phyloP scores from a whole-genome alignment of 2,113 vertebrate species.

The Lepus americanus region DNA sequence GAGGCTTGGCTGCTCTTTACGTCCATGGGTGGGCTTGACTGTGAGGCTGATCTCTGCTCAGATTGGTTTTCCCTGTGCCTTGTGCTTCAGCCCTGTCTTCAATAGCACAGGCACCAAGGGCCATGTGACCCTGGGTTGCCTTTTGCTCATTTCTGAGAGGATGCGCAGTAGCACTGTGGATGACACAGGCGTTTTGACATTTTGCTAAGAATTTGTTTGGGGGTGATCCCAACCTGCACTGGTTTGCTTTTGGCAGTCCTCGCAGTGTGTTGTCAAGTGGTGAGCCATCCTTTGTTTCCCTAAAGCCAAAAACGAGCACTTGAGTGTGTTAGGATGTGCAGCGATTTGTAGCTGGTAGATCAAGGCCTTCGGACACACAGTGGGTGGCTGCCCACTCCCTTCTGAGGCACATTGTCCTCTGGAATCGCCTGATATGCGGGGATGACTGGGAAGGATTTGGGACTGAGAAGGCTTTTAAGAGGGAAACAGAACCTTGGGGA shows the following conservation, averaged over 20 bases:
- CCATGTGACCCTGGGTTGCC: background rate
- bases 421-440: conserved; percentile 1
- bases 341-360: background rate
- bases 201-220: conserved; percentile 25
- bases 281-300: conserved; percentile 49
- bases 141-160: background rate
- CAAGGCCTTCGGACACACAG: background rate
- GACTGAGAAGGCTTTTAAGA: conserved; percentile 16
- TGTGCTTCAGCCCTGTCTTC: background rate
- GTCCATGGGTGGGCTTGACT: background rate
- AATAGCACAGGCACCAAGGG: background rate
- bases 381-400: background rate
- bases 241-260: conserved; percentile 47
- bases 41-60: background rate
- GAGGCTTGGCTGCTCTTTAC: background rate
- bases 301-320: background rate
- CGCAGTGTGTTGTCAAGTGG: background rate
- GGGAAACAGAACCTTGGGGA: conserved; percentile 26
- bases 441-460: background rate
- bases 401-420: background rate
- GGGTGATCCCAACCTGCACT: background rate
- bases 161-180: background rate
- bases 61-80: background rate
- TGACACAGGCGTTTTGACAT: background rate
- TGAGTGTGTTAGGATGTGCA: background rate